A percentile compares a stretch with the other conserved stretches of the same genome.
Evolutionary conservation across 2,888 invertebrate genomes (phyloP).

Genomic region (Polydrusus tereticollis): DNA sequence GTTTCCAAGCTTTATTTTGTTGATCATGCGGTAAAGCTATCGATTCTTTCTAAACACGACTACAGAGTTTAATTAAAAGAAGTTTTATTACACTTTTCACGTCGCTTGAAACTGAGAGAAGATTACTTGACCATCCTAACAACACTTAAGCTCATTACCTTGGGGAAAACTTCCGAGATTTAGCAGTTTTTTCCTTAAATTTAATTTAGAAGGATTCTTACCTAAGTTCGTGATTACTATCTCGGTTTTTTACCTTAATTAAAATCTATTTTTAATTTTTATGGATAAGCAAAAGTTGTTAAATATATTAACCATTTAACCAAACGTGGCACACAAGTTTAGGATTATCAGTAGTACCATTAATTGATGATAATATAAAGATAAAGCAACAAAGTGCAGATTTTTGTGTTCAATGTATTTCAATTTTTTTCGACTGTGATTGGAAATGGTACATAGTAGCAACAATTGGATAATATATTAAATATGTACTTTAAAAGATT

Average conservation of each 20-base stretch:
- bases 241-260: constrained; percentile 10
- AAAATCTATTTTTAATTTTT: constrained; percentile 3
- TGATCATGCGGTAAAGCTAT: constrained; percentile 50
- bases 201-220: constrained; percentile 38
- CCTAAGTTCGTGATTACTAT: constrained; percentile 11
- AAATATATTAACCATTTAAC: too few relatives aligned
- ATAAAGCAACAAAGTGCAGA: too few relatives aligned
- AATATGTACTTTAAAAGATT: too few relatives aligned
- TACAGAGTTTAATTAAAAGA: constrained; percentile 50
- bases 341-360: too few relatives aligned
- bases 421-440: too few relatives aligned
- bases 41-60: constrained; percentile 49
- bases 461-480: too few relatives aligned
- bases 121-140: constrained; percentile 51
- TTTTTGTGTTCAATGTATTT: too few relatives aligned
- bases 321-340: too few relatives aligned
- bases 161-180: constrained; percentile 48
- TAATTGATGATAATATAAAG: too few relatives aligned
- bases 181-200: constrained; percentile 42
- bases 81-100: constrained; percentile 51
- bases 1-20: constrained; percentile 47
- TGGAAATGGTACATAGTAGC: too few relatives aligned
- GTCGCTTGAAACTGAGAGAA: constrained; percentile 46
- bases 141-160: constrained; percentile 52
- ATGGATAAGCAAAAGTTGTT: not conserved